Evolutionary conservation across 2,113 vertebrate genomes (phyloP).

Genomic region (Brachirus orientalis): DNA sequence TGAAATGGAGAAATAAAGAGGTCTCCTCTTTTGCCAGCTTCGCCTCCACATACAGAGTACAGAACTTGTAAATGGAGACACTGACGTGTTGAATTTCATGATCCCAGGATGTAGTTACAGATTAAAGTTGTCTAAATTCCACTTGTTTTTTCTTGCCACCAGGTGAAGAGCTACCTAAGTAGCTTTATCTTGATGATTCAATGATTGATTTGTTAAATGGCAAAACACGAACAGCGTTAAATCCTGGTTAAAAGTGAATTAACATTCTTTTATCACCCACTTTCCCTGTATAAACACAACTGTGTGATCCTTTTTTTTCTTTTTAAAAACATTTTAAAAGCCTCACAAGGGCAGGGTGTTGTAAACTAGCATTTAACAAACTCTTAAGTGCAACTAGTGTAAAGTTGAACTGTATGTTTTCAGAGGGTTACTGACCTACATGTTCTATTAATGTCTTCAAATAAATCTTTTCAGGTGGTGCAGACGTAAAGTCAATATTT

Average conservation of each 20-base stretch:
- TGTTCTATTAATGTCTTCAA: not conserved
- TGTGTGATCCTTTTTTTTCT: no score
- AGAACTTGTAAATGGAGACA: constrained; percentile 31
- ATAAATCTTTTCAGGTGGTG: not conserved
- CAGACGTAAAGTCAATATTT: not conserved
- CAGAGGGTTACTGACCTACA: not conserved
- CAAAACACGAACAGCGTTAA: no score
- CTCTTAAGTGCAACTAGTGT: not conserved
- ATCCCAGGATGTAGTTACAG: constrained; percentile 12
- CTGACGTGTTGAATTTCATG: constrained; percentile 9
- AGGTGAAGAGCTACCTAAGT: not conserved
- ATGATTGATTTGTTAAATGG: no score
- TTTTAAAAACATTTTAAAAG: no score
- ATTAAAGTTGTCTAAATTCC: constrained; percentile 14
- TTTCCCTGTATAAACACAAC: not conserved
- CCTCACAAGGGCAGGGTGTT: no score
- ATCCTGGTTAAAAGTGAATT: no score
- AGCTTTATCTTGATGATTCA: no score
- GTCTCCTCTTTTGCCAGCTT: constrained; percentile 26
- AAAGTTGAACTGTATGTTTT: not conserved
- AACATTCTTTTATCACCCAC: no score
- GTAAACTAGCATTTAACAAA: no score
- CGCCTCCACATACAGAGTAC: constrained; percentile 17
- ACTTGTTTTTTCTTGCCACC: constrained; percentile 11
- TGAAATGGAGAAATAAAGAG: constrained; percentile 51